Conservation (phyloP, 2,113 vertebrate species). For the Athene cunicularia region DNA sequence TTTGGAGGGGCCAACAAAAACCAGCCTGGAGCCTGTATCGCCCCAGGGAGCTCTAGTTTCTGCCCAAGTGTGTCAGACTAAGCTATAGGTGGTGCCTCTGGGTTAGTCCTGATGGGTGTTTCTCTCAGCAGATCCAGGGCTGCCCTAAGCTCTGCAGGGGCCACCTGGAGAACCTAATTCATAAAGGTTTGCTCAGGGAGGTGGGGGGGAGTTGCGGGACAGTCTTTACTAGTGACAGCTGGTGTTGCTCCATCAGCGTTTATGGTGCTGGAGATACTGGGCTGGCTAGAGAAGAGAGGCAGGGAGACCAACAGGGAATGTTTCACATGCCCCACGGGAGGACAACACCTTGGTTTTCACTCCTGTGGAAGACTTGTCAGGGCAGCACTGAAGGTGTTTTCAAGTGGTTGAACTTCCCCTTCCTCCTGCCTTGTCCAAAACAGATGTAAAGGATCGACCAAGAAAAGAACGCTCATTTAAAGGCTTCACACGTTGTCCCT, state of each 20-base stretch:
- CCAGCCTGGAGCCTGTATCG: neutral
- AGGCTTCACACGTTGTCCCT: neutral
- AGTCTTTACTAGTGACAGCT: neutral
- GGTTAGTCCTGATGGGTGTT: neutral
- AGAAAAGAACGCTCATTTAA: constrained; percentile 4
- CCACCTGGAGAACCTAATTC: neutral
- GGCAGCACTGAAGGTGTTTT: neutral
- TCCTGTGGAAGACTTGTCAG: neutral
- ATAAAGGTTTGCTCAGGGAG: neutral
- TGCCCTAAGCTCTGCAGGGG: neutral
- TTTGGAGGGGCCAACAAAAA: neutral
- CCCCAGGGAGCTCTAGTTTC: neutral
- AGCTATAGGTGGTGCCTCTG: neutral
- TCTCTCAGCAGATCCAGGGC: neutral
- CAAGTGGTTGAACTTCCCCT: neutral
- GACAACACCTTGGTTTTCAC: neutral
- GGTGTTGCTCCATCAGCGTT: neutral
- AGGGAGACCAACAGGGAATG: neutral
- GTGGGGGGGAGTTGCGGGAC: too few species aligned
- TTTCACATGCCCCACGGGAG: neutral
- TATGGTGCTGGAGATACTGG: neutral
- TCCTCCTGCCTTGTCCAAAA: neutral
- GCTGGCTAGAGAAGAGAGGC: neutral
- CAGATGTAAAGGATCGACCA: neutral
- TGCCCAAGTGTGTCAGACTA: neutral